Conservation (phyloP, 2,888 invertebrate species). For the Stegophylla sp. region DNA sequence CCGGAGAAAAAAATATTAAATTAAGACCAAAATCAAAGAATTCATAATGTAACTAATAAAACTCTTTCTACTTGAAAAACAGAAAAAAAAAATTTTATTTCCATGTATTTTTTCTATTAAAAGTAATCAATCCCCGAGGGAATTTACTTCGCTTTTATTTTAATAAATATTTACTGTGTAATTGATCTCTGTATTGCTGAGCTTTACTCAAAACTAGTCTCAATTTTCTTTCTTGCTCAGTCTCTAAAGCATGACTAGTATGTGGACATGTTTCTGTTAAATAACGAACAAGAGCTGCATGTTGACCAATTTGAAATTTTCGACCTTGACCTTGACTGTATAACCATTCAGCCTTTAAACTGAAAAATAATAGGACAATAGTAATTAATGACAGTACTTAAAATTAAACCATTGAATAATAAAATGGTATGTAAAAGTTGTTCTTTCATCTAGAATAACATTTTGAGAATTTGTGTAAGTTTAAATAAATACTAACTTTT, state of each 20-base stretch:
- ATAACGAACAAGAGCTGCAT: constrained; percentile 80
- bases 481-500: constrained; percentile 72
- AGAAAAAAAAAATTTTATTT: too few relatives aligned
- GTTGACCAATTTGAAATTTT: constrained; percentile 85
- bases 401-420: too few relatives aligned
- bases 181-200: constrained; percentile 85
- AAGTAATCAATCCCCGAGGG: too few relatives aligned
- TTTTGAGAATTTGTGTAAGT: too few relatives aligned
- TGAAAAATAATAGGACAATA: constrained; percentile 64
- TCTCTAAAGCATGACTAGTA: constrained; percentile 80
- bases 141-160: background rate
- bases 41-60: too few relatives aligned
- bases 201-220: constrained; percentile 87
- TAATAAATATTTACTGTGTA: constrained; percentile 64
- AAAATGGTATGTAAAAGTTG: too few relatives aligned
- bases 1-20: background rate
- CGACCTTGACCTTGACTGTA: constrained; percentile 93
- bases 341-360: constrained; percentile 92
- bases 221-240: constrained; percentile 86
- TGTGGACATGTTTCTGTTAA: constrained; percentile 83
- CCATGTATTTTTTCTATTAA: too few relatives aligned
- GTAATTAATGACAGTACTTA: too few relatives aligned
- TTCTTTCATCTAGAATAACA: too few relatives aligned
- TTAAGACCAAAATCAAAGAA: background rate
- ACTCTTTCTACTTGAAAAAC: too few relatives aligned